Evolutionary conservation across 2,113 vertebrate genomes (phyloP), one percentile per base, ranked within the genome.

Genomic region (Nanger granti): DNA sequence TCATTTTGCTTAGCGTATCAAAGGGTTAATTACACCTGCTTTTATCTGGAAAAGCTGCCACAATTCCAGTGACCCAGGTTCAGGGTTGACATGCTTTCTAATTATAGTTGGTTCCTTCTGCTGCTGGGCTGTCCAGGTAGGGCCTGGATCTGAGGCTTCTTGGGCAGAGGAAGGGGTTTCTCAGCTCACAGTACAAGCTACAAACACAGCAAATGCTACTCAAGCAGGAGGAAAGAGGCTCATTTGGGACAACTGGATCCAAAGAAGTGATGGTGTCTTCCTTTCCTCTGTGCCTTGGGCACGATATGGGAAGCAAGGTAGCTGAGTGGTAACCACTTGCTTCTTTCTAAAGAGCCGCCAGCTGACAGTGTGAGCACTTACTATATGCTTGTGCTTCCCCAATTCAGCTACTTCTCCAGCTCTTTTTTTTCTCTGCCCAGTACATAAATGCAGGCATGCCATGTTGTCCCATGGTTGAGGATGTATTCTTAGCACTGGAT

Each of bases 391-490:
- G 31, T 95, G 93, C 3, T 80, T 13, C 59, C 94, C 76, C 26
- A 55, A 90, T 93, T 13, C 91, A 94, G 89, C 84, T 0, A 0
- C 44, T 28, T 89, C 91, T 90, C 69, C 66, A 84, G 34, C 59
- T 97, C 95, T 52, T 15, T 91, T 59, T 94, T 73, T 49, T 49
- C 59, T 64, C 52, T 89, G 28, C 60, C 62, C 94, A 47, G 12
- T 91, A 86, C 57, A 59, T 79, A 87, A 95, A 76, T 92, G 57
- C 52, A 89, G 85, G 0, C 10, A 90, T 93, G 92, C 6, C 2
- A 97, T 93, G 87, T 91, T 95, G 94, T 94, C 97, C 97, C 97
- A 87, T 93, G 34, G 84, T 95, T 87, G 59, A 96, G 52, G 64
- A 82, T 57, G 47, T 94, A 52, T 54, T 96, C 95, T 82, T 96